Percentiles rank a stretch among this genome's conserved stretches.
These are phyloP conservation scores for Bujurquina vittata DNA, from an alignment of 2,113 vertebrate genomes.

Conservation along the genomic window DNA sequence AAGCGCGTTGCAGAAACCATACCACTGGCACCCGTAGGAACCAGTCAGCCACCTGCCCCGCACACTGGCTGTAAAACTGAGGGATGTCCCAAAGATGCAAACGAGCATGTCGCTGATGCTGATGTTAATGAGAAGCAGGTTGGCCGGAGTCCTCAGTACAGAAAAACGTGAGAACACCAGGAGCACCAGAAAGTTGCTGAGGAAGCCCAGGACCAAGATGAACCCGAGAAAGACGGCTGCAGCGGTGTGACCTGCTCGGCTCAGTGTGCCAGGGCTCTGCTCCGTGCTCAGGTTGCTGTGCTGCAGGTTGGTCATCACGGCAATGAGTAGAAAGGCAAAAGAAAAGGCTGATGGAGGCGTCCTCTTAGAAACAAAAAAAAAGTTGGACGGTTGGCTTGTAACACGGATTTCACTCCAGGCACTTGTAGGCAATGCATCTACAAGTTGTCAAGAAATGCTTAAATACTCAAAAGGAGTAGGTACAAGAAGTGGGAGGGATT, in stretches of 20 bases:
- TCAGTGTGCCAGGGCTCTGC: constrained; percentile 1
- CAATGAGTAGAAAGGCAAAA: background rate
- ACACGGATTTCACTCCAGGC: background rate
- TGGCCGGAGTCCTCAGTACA: constrained; percentile 42
- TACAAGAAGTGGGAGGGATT: background rate
- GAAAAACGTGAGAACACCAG: constrained; percentile 59
- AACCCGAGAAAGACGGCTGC: constrained; percentile 48
- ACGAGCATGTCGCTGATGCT: constrained; percentile 63
- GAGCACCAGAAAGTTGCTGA: constrained; percentile 54
- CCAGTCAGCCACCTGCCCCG: constrained; percentile 60
- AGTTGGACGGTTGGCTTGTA: too few relatives aligned
- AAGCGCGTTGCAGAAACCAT: constrained; percentile 63
- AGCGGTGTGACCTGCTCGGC: constrained; percentile 31
- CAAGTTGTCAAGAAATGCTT: background rate
- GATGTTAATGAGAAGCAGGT: constrained; percentile 65
- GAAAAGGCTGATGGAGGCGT: too few relatives aligned
- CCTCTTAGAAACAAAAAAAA: too few relatives aligned
- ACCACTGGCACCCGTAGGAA: constrained; percentile 54
- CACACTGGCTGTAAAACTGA: constrained; percentile 63
- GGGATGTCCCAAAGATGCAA: constrained; percentile 56
- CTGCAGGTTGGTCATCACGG: constrained; percentile 30
- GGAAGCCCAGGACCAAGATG: constrained; percentile 60
- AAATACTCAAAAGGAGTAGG: background rate
- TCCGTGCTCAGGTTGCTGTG: constrained; percentile 53
- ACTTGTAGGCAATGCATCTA: background rate